Base-by-base conservation (phyloP, 2,797 vertebrate genomes). In the Premnoplex brunnescens region DNA sequence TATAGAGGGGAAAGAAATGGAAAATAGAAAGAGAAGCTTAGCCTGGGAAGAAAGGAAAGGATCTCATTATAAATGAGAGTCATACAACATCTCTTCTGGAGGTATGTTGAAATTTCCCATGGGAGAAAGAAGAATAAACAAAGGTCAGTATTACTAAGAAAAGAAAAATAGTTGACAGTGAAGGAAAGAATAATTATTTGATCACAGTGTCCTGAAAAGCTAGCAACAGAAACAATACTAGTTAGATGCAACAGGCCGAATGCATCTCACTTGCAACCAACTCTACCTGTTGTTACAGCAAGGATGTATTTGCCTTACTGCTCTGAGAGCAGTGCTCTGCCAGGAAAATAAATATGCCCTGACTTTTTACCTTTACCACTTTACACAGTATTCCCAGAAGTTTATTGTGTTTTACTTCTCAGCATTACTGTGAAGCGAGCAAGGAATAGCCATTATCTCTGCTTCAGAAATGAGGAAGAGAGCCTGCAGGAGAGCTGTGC, bases 101-200 rank as follows among this genome's bases (percentile, higher is more conserved):
- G 86, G 76, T 60, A 24, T 95, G 95, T 92, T 95, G 95, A 97
- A 96, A 94, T 95, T 95, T 97, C 95, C 93, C 96, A 91, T 92
- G 95, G 94, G 95, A 96, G 92, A 93, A 95, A 94, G 84, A 92
- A 95, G 88, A 91, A 91, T 95, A 95, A 96, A 95, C 88, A 95
- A 92, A 95, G 81, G 84, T 93, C 2, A 11, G 81, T 95, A 94
- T 97, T 94, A 91, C 68, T 95, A 96, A 89, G 95, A 96, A 92
- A 94, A 96, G 66, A 94, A 94, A 94, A 95, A 93, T 77, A 83
- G 84, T 92, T 95, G 74, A 86, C 92, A 94, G 36, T 88, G 60
- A 74, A 80, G 88, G 92, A 91, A 95, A 87, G 93, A 95, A 69
- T 86, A 90, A 95, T 96, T 92, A 94, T 89, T 96, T 96, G 91